These are phyloP conservation scores for Calameuta pallipes DNA, from an alignment of 2,888 invertebrate genomes.

Conservation along the genomic window DNA sequence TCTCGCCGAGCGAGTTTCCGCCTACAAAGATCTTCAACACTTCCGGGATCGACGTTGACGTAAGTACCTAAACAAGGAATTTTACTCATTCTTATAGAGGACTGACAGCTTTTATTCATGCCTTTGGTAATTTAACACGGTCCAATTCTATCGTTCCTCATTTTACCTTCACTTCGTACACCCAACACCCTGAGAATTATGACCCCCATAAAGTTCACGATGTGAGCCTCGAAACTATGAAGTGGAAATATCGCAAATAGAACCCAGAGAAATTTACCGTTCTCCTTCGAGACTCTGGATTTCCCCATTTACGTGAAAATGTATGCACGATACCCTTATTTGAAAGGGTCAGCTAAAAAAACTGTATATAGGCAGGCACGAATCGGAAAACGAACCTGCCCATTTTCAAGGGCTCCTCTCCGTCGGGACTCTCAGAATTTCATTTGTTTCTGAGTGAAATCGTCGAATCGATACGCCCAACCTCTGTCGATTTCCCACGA, in stretches of 20 bases:
- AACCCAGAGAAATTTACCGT: neutral
- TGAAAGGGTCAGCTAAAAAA: conserved; percentile 2
- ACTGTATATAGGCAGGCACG: neutral
- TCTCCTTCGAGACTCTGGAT: neutral
- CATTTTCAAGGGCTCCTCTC: neutral
- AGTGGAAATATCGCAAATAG: neutral
- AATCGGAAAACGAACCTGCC: neutral
- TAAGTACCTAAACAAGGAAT: conserved; percentile 70
- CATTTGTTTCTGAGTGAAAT: neutral
- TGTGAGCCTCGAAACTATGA: neutral
- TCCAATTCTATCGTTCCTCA: neutral
- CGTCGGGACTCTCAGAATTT: neutral
- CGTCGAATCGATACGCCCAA: neutral
- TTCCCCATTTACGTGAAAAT: neutral
- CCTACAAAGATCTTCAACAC: conserved; percentile 79
- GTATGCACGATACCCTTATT: conserved; percentile 6
- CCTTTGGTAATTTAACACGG: neutral
- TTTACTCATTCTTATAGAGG: neutral
- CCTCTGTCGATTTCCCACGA: neutral
- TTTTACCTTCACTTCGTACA: neutral
- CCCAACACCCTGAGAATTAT: neutral
- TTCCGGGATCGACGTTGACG: conserved; percentile 83
- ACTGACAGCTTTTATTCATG: neutral
- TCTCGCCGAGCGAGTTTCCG: conserved; percentile 80
- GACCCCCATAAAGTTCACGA: neutral